Conservation (phyloP, 2,113 vertebrate genomes). For the Caloenas nicobarica region DNA sequence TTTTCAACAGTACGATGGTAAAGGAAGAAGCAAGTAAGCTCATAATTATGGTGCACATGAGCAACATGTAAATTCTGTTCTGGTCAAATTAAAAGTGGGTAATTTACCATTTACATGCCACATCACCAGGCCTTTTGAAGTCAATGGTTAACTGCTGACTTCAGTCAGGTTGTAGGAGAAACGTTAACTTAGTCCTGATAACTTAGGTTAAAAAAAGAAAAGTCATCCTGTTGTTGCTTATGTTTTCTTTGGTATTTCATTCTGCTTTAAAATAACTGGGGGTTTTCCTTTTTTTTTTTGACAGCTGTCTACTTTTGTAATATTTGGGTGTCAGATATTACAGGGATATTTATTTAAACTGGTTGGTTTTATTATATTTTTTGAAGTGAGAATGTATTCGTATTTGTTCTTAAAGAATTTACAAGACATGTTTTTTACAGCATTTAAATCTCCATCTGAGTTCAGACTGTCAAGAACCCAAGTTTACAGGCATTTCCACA, state of each 20-base stretch:
- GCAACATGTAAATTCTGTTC: not conserved
- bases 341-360: not conserved
- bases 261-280: not conserved
- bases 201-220: not conserved
- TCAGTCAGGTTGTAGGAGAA: not conserved
- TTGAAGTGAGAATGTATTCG: not conserved
- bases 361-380: not conserved
- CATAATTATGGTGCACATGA: not conserved
- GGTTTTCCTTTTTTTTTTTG: not conserved
- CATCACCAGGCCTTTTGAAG: not conserved
- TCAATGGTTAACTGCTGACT: not conserved
- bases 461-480: not conserved
- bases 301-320: not conserved
- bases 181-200: not conserved
- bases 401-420: not conserved
- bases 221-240: not conserved
- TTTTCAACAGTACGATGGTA: not conserved
- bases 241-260: not conserved
- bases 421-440: not conserved
- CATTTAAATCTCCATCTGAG: not conserved
- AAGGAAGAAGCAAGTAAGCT: not conserved
- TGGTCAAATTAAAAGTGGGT: not conserved
- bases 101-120: not conserved
- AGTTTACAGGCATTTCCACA: not conserved
- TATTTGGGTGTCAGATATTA: not conserved